These are phyloP conservation scores for Platalea minor DNA, from an alignment of 2,797 vertebrate species.

Conservation along the genomic window DNA sequence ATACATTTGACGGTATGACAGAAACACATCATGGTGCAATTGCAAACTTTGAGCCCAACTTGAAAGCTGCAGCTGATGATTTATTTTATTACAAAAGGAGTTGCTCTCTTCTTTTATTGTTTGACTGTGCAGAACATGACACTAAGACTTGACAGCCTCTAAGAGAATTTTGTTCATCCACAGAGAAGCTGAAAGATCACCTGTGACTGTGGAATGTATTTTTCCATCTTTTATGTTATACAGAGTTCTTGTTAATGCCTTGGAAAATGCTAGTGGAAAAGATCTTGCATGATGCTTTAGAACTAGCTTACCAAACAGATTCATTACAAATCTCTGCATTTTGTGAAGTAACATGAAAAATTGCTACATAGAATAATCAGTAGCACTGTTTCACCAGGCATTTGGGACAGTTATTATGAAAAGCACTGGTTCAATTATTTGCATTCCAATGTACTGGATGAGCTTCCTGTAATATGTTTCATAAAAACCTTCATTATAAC, in stretches of 20 bases:
- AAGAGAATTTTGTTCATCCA: background rate
- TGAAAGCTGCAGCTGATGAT: background rate
- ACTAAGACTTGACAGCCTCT: background rate
- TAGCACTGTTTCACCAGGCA: background rate
- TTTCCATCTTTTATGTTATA: background rate
- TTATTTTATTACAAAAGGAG: background rate
- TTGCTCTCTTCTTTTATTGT: background rate
- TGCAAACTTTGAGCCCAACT: background rate
- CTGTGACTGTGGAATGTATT: background rate
- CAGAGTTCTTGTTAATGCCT: background rate
- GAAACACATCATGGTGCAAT: background rate
- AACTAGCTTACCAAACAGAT: background rate
- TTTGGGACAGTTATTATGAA: background rate
- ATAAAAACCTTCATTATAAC: background rate
- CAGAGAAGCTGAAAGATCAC: background rate
- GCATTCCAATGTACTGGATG: background rate
- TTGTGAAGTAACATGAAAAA: background rate
- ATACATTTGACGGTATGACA: rapidly evolving
- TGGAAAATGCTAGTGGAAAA: background rate
- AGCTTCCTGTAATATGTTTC: background rate
- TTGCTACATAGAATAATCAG: background rate
- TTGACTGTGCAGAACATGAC: background rate
- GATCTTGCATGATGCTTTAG: background rate
- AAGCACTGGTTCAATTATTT: background rate
- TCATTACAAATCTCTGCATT: background rate